Base-by-base conservation (phyloP, 1,140 invertebrate genomes). In the Branchinecta lynchi region DNA sequence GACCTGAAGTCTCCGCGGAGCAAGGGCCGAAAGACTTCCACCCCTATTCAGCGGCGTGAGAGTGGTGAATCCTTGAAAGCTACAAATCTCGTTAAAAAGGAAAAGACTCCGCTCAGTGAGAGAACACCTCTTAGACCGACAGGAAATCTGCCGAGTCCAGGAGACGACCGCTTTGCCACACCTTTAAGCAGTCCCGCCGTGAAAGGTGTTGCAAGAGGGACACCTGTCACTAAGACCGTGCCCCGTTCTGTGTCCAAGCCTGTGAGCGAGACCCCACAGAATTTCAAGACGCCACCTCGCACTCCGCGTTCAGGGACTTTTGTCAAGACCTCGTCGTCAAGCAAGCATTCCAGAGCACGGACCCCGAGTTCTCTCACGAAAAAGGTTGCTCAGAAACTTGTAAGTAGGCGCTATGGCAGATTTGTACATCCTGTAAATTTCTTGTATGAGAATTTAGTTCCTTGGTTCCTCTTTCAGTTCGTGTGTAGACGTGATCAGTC, bases 371-470 rank as follows among this genome's bases (percentile, higher is more conserved):
- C 51, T 3, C 12, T 60, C 12, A 60, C 51, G 17, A 60, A 60
- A 20, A 60, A 60, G 51, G 51, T 60, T 12, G 51, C 51, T 15
- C 51, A 60, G 51, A 60, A 60, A 60, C 51, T 60, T 12, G 51
- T 60, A 60, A 60, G 51, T 15, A 15, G 17, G 6, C 12, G 17
- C 12, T 60, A 60, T 20, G 17, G 51, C 6, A 15, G 17, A 60
- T 15, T 60, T 15, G 12, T 15, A 60, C 12, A 15, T 15, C 51
- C 51, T 60, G 17, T 15, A 60, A 6, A 60, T 60, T 20, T 60
- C 2, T 60, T 60, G 12, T 60, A 1, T 60, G 12, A 12, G 51
- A 3, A 15, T 60, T 60, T 6, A 60, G 51, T 20, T 60, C 12
- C 12, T 60, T 20, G 1, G 1, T 60, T 60, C 17, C 12, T 60